Evolutionary conservation across 2,888 invertebrate genomes (phyloP).

Genomic region (Synergus gifuensis): DNA sequence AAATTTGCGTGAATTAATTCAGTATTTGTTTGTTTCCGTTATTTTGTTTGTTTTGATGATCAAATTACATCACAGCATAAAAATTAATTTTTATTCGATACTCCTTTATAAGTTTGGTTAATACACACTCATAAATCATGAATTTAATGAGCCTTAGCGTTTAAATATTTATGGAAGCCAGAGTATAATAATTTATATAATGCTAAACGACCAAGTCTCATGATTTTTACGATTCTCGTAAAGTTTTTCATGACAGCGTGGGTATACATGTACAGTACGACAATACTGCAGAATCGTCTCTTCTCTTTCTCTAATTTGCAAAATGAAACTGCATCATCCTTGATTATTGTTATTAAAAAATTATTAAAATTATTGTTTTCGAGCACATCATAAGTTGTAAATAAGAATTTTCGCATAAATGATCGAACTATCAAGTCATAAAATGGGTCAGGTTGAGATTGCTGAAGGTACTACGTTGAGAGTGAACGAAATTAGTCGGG

Average conservation of each 20-base stretch:
- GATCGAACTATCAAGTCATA: conserved; percentile 30
- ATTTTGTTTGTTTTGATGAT: not conserved
- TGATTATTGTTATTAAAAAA: conserved; percentile 16
- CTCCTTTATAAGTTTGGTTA: not conserved
- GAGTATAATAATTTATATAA: not conserved
- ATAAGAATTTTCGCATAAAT: conserved; percentile 28
- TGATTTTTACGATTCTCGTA: not conserved
- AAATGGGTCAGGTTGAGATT: conserved; percentile 56
- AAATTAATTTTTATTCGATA: not conserved
- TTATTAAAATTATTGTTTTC: not conserved
- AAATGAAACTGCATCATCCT: not conserved
- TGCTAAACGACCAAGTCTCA: not conserved
- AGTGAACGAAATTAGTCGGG: conserved; percentile 66
- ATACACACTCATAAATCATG: not conserved
- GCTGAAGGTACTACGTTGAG: conserved; percentile 63
- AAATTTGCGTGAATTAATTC: not conserved
- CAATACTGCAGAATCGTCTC: not conserved
- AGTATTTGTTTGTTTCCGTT: not conserved
- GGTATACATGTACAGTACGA: too few relatives aligned
- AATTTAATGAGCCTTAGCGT: not conserved
- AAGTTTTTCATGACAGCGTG: not conserved
- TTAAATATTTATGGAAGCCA: not conserved
- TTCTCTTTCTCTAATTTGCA: not conserved
- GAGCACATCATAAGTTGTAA: conserved; percentile 7
- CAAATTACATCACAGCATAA: not conserved